Conservation (phyloP, 2,113 vertebrate species). For the Pipa parva region DNA sequence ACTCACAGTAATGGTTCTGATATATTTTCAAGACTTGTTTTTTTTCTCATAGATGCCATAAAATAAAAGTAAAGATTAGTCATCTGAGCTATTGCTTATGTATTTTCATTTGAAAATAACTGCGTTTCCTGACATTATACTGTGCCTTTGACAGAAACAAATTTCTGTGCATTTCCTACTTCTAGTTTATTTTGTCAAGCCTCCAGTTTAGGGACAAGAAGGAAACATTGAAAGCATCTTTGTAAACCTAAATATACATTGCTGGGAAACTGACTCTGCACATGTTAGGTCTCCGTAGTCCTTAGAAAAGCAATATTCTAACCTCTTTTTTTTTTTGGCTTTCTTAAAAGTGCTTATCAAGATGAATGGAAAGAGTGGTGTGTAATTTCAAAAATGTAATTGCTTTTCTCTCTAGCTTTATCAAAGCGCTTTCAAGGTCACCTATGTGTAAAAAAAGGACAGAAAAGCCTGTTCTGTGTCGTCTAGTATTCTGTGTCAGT, state of each 20-base stretch:
- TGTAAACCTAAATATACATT: conserved; percentile 60
- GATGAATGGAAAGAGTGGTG: conserved; percentile 69
- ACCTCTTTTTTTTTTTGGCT: conserved; percentile 53
- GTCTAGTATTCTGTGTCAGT: conserved; percentile 42
- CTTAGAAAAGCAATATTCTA: conserved; percentile 57
- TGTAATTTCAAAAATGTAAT: conserved; percentile 76
- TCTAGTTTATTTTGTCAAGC: conserved; percentile 29
- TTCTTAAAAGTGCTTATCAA: conserved; percentile 73
- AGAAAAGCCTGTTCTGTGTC: conserved; percentile 47
- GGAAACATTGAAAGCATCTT: conserved; percentile 62
- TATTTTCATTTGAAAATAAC: too few relatives aligned
- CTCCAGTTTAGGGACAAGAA: conserved; percentile 53
- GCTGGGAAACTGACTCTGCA: conserved; percentile 56
- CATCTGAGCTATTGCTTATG: too few relatives aligned
- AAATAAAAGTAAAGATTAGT: too few relatives aligned
- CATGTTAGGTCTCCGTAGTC: conserved; percentile 50
- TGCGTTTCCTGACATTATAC: neutral
- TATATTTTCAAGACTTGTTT: too few relatives aligned
- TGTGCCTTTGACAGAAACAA: neutral
- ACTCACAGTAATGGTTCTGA: too few relatives aligned
- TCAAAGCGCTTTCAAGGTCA: conserved; percentile 65
- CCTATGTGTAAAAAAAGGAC: conserved; percentile 37
- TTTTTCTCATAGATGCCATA: too few relatives aligned
- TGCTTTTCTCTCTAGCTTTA: conserved; percentile 66
- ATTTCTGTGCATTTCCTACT: conserved; percentile 8